Evolutionary conservation across 2,113 vertebrate genomes (phyloP), one percentile per base, ranked within the genome.

Genomic region (Leptobrachium leishanense): DNA sequence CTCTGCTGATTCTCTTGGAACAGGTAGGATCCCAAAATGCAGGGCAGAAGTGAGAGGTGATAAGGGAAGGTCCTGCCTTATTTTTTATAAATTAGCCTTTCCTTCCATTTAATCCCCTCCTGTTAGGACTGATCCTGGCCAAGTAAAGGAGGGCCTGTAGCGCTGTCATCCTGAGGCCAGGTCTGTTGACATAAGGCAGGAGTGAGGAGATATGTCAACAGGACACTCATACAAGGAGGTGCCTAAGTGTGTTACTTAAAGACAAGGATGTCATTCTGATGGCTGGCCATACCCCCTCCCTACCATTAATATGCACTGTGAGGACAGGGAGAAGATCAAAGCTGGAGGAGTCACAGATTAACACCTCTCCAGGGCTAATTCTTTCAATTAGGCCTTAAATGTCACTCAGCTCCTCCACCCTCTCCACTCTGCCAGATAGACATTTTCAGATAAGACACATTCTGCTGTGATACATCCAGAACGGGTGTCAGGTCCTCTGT

Each of bases 321-420:
- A 74, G 50, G 50, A 74, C 59, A 68, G 57, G 71, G 40, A 67
- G 40, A 63, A 73, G 63, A 80, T 80, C 77, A 80, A 74, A 80
- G 77, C 6, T 43, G 8, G 40, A 15, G 46, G 41, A 68, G 77
- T 80, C 77, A 80, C 77, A 74, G 77, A 74, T 74, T 80, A 80
- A 80, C 72, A 80, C 77, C 77, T 80, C 77, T 80, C 71, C 70
- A 67, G 77, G 77, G 71, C 77, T 80, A 80, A 80, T 74, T 67
- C 77, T 43, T 68, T 80, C 68, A 70, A 80, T 80, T 74, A 80
- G 50, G 2, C 42, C 43, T 71, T 59, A 55, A 68, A 74, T 68
- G 77, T 80, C 64, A 68, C 15, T 67, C 39, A 66, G 40, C 42
- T 43, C 71, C 71, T 72, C 70, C 77, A 72, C 59, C 70, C 70